phyloP scores from a whole-genome alignment of 1,140 invertebrate genomes.

The Anastrepha obliqua region DNA sequence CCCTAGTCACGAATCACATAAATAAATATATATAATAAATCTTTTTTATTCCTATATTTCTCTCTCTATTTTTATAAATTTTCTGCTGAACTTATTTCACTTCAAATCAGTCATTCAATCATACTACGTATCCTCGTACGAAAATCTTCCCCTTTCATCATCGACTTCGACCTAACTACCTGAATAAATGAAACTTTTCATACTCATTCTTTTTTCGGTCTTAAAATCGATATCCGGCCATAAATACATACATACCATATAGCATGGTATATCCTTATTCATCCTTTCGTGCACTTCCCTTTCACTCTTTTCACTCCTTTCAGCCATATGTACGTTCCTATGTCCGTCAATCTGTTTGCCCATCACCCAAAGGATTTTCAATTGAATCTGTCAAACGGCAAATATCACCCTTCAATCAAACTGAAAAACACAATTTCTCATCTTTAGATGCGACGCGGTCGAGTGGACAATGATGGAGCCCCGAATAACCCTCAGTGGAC shows the following conservation, averaged over 20 bases:
- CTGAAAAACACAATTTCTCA: conserved; percentile 64
- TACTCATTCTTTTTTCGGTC: conserved; percentile 63
- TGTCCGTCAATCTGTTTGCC: conserved; percentile 58
- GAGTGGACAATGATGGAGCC: conserved; percentile 38
- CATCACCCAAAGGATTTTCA: conserved; percentile 72
- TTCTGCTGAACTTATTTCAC: neutral
- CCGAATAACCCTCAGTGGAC: conserved; percentile 20
- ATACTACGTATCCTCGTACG: neutral
- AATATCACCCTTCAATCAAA: conserved; percentile 74
- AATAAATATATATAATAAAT: too few species aligned
- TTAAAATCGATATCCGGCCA: conserved; percentile 65
- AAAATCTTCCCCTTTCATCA: neutral
- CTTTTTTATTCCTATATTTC: too few species aligned
- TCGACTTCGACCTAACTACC: conserved; percentile 25
- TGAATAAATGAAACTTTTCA: conserved; percentile 44
- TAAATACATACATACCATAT: neutral
- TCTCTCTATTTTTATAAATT: neutral
- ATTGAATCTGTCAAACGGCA: conserved; percentile 74
- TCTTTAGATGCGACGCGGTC: conserved; percentile 61
- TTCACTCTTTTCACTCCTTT: neutral
- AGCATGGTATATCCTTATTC: neutral
- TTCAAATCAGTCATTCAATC: conserved; percentile 12
- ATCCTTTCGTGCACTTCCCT: conserved; percentile 2
- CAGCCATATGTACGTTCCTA: neutral
- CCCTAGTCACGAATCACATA: too few species aligned